Percentiles rank a stretch among this genome's conserved stretches.
These are phyloP conservation scores for Galerucella calmariensis DNA, from an alignment of 2,888 invertebrate species.

Conservation along the genomic window DNA sequence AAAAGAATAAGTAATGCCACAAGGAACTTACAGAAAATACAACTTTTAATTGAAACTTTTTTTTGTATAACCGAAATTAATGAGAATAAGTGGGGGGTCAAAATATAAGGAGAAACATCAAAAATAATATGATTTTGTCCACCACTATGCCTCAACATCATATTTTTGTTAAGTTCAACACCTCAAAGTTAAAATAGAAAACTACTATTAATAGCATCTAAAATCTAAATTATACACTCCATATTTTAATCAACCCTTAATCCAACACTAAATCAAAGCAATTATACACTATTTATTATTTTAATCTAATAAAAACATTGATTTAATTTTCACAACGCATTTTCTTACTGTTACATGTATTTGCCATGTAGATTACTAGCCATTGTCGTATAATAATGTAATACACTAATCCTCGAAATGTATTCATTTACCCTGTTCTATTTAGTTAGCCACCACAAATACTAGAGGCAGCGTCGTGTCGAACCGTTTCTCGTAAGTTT, in stretches of 20 bases:
- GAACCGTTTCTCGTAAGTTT: background rate
- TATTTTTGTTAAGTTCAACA: no score
- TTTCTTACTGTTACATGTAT: conserved; percentile 28
- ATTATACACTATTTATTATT: background rate
- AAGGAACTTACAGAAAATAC: no score
- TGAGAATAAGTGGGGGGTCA: no score
- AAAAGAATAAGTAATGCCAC: no score
- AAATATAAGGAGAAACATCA: no score
- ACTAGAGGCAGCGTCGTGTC: conserved; percentile 9
- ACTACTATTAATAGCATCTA: no score
- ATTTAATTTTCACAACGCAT: background rate
- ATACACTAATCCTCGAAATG: conserved; percentile 52
- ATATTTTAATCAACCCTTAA: background rate
- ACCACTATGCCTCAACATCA: no score
- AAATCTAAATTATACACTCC: no score
- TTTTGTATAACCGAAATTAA: no score
- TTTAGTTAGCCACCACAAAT: conserved; percentile 39
- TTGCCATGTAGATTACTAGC: conserved; percentile 40
- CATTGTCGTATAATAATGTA: conserved; percentile 46
- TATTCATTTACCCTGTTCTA: conserved; percentile 49
- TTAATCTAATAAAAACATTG: background rate
- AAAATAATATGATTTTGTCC: no score
- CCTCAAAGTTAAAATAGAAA: no score
- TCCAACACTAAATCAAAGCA: background rate
- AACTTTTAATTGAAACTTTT: no score